Evolutionary conservation across 2,113 vertebrate species (phyloP).

Genomic region (Mus spicilegus): DNA sequence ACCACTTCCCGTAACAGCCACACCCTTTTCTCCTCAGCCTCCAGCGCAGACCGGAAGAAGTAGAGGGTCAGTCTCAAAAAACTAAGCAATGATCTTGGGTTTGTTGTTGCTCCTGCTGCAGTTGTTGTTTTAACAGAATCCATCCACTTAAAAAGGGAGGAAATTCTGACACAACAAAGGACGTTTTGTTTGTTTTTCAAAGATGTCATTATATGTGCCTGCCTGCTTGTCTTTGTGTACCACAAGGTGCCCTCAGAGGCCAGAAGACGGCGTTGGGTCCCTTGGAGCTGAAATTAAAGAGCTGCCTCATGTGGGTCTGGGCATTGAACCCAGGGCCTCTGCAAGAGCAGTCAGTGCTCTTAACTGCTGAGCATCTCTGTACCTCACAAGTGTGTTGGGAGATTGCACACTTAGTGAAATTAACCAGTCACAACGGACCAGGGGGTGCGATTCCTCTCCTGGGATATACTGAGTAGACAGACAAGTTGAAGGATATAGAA

Average conservation of each 20-base stretch:
- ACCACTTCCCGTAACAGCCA: constrained; percentile 13
- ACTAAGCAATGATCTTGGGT: neutral
- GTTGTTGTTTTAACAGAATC: neutral
- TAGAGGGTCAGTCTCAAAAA: neutral
- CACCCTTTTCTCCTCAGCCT: constrained; percentile 19
- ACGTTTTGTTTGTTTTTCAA: neutral
- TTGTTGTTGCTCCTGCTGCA: neutral
- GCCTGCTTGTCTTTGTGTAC: neutral
- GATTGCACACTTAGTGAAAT: constrained; percentile 11
- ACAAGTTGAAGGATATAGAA: neutral
- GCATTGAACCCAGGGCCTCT: neutral
- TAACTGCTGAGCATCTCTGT: neutral
- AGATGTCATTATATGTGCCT: neutral
- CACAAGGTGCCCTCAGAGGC: neutral
- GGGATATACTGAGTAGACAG: neutral
- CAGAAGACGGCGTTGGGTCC: neutral
- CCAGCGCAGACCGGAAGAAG: neutral
- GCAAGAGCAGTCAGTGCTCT: neutral
- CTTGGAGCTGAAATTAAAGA: neutral
- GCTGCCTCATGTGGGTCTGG: neutral
- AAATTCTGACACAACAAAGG: neutral
- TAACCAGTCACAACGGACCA: neutral
- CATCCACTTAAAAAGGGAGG: constrained; percentile 35
- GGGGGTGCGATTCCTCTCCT: neutral
- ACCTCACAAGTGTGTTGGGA: neutral